Evolutionary conservation across 2,113 vertebrate species (phyloP).

Genomic region (Brienomyrus brachyistius): DNA sequence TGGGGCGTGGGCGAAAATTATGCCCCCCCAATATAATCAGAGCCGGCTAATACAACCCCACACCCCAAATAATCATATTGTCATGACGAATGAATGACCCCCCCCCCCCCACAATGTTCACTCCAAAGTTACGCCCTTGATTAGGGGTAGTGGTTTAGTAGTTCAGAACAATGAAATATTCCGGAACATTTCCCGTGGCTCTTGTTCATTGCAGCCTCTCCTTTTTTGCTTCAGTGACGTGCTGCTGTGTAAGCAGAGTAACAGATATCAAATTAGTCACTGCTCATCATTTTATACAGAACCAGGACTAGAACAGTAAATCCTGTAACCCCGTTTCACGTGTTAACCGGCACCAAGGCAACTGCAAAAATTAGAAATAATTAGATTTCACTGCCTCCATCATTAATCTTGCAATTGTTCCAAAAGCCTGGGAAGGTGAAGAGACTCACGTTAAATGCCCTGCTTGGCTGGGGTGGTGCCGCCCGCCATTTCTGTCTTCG

Average conservation of each 20-base stretch:
- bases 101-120: too few relatives aligned
- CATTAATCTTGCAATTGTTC: neutral
- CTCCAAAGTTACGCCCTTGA: too few relatives aligned
- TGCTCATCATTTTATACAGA: neutral
- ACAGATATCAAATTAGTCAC: neutral
- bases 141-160: too few relatives aligned
- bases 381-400: neutral
- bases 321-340: neutral
- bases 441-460: neutral
- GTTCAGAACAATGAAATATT: neutral
- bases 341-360: neutral
- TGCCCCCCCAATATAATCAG: neutral
- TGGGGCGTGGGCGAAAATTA: neutral
- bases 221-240: neutral
- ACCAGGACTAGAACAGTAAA: neutral
- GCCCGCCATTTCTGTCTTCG: neutral
- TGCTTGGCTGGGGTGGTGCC: neutral
- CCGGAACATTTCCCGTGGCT: neutral
- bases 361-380: constrained; percentile 11
- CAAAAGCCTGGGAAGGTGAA: neutral
- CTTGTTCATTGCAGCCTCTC: neutral
- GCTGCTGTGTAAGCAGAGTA: neutral
- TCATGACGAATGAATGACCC: too few relatives aligned
- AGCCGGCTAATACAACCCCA: too few relatives aligned
- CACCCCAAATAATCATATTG: too few relatives aligned